Evolutionary conservation across 2,113 vertebrate genomes (phyloP).

Genomic region (Notarius lentiginosus): DNA sequence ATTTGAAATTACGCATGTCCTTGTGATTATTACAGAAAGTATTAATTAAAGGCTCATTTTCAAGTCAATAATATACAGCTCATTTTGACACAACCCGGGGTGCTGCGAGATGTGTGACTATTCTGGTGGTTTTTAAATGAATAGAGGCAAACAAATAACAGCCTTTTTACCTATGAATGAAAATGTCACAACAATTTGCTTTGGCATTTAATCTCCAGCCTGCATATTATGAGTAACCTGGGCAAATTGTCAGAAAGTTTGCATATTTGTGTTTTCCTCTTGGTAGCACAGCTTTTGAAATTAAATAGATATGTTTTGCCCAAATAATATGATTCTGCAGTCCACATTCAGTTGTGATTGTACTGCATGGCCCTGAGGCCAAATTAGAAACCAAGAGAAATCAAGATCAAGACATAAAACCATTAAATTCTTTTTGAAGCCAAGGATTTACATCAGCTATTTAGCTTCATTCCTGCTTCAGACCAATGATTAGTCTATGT

Average conservation of each 20-base stretch:
- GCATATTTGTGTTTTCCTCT: conserved; percentile 34
- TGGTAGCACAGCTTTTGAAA: conserved; percentile 14
- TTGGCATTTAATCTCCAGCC: conserved; percentile 37
- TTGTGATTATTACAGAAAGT: background rate
- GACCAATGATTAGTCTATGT: background rate
- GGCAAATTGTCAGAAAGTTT: conserved; percentile 36
- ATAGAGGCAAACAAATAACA: conserved; percentile 15
- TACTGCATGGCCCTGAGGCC: background rate
- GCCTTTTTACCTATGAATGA: conserved; percentile 21
- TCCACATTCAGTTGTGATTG: background rate
- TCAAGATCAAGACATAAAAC: background rate
- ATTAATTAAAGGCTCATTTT: background rate
- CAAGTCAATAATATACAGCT: background rate
- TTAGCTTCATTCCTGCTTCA: background rate
- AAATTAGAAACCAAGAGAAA: background rate
- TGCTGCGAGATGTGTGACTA: background rate
- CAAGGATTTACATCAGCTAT: background rate
- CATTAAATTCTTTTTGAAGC: background rate
- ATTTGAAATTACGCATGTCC: background rate
- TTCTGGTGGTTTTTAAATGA: conserved; percentile 19
- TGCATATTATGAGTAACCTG: background rate
- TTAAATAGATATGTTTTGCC: background rate
- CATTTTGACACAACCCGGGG: background rate
- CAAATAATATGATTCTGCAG: background rate
- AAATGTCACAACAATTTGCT: conserved; percentile 38